A percentile compares a stretch with the other conserved stretches of the same genome.
These are phyloP conservation scores for Acanthopleura granulata DNA, from an alignment of 2,888 invertebrate genomes.

Conservation along the genomic window DNA sequence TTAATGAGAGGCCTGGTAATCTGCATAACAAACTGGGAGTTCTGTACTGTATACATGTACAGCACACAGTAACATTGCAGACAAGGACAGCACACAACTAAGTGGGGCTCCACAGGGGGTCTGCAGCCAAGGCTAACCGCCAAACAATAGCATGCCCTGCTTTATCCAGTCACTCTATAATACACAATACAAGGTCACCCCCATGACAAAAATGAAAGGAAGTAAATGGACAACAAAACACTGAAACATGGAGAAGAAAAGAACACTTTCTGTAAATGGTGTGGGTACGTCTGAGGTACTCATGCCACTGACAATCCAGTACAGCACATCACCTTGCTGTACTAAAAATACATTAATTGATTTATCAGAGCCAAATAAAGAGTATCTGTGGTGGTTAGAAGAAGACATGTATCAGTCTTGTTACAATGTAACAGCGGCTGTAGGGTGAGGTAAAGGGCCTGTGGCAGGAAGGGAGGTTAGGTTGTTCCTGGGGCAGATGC, in stretches of 20 bases:
- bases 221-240: neutral
- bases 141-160: neutral
- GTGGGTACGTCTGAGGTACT: too few species aligned
- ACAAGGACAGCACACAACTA: neutral
- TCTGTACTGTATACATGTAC: slow-evolving; percentile 11
- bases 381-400: neutral
- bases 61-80: slow-evolving; percentile 13
- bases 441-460: neutral
- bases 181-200: slow-evolving; percentile 1
- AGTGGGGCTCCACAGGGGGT: neutral
- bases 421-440: too few species aligned
- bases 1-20: slow-evolving; percentile 16
- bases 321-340: neutral
- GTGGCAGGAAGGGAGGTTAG: neutral
- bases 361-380: neutral
- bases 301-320: neutral
- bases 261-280: too few species aligned
- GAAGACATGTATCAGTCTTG: neutral
- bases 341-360: slow-evolving; percentile 12
- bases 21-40: slow-evolving; percentile 16
- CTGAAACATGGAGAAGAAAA: neutral
- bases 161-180: neutral
- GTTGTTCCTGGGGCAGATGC: neutral
- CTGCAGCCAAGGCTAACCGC: neutral
- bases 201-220: neutral